Evolutionary conservation across 2,797 vertebrate species (phyloP).

Genomic region (Gallinago nigripennis): DNA sequence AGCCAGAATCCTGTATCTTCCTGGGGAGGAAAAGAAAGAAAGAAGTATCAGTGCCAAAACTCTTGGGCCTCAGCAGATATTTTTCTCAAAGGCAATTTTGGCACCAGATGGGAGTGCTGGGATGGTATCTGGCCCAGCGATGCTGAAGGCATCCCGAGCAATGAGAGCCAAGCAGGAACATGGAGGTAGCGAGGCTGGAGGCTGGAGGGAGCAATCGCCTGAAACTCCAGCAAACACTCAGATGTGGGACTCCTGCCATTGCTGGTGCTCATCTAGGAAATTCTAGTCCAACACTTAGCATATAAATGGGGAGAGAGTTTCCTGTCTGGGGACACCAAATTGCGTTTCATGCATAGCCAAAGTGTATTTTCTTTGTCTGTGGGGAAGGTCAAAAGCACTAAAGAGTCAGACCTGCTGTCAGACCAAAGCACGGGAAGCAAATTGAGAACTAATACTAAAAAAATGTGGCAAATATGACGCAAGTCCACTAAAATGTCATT

Average conservation of each 20-base stretch:
- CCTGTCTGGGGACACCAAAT: background rate
- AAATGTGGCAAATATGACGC: background rate
- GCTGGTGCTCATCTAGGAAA: background rate
- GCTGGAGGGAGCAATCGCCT: too few species aligned
- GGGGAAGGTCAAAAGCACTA: conserved; percentile 3
- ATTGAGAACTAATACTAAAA: background rate
- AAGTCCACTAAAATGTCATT: background rate
- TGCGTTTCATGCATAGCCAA: background rate
- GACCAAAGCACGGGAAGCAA: background rate
- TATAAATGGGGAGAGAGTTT: background rate
- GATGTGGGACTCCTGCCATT: background rate
- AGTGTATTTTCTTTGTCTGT: background rate
- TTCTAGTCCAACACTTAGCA: background rate
- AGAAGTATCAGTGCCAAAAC: background rate
- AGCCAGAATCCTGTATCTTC: background rate
- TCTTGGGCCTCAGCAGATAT: background rate
- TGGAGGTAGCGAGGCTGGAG: background rate
- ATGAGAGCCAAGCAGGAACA: accelerated
- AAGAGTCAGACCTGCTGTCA: background rate
- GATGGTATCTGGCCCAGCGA: background rate
- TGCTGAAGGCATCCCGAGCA: background rate
- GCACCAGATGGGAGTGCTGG: accelerated
- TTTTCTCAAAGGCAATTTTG: background rate
- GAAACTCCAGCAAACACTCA: background rate
- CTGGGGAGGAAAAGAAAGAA: background rate